Base-by-base conservation (phyloP, 2,113 vertebrate species). In the Potamarius usumacintae region DNA sequence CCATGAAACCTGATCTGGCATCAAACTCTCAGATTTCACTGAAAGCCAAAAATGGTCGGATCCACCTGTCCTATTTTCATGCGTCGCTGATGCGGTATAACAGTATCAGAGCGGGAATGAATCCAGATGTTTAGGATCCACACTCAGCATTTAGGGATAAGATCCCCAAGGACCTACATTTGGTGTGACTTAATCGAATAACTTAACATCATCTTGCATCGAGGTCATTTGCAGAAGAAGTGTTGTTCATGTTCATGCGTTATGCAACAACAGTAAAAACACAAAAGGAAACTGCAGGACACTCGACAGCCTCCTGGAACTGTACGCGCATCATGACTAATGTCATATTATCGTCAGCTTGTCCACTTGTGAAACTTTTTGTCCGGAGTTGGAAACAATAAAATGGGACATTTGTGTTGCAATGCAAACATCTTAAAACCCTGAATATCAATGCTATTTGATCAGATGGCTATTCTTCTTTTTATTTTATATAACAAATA, bases 1-100 rank as follows among this genome's bases (percentile, higher is more conserved):
- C 52, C 12, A 63, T 48, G 30, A 77, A 63, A 7, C 27, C 53
- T 20, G 1, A 76, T 62, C 69, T 50, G 55, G 34, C 22, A 30
- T 77, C 34, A 20, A 62, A 25, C 15, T 58, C 50, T 81, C 52
- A 20, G 77, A 81, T 81, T 86, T 69, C 85, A 86, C 30, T 55
- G n/a, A n/a, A 25, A 60, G n/a, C 83, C 30, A 58, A 60, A 60
- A 76, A 74, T 25, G 18, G 60, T 86, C 48, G 25, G 58, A 55
- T 42, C 74, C 62, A 69, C 50, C 63, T 42, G 69, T 86, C 62
- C 30, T 55, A 48, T 57, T 86, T 86, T 18, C n/a, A 7, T 34
- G 15, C 4, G 6, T 53, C 18, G 20, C n/a, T 65, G 3, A 15
- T 30, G 1, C 9, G 62, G 50, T 55, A 14, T 22, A 34, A 67